These are phyloP conservation scores for Bilobella aurantiaca DNA, from an alignment of 1,140 invertebrate species.

Conservation along the genomic window DNA sequence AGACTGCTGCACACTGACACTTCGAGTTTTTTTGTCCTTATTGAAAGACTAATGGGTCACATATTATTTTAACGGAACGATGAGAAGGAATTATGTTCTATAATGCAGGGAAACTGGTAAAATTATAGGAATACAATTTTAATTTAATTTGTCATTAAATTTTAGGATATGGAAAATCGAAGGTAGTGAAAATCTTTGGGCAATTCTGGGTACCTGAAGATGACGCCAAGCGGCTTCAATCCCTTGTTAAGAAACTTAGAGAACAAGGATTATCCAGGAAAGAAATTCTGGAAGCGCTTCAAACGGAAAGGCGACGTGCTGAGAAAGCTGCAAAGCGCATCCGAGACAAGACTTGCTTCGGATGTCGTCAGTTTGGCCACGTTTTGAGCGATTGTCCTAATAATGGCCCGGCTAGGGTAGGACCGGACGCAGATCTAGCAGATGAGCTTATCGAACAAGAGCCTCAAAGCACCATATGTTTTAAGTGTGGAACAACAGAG, in stretches of 20 bases:
- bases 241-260: constrained; percentile 52
- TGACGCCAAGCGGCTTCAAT: constrained; percentile 54
- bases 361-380: constrained; percentile 67
- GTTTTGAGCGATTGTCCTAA: constrained; percentile 67
- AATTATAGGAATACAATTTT: too few species aligned
- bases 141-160: too few species aligned
- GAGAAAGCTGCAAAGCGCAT: constrained; percentile 56
- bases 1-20: too few species aligned
- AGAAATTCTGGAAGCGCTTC: constrained; percentile 54
- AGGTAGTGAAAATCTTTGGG: constrained; percentile 27
- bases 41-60: neutral
- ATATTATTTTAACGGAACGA: neutral
- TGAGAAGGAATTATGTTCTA: too few species aligned
- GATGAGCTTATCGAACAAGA: constrained; percentile 37
- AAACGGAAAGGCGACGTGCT: constrained; percentile 56
- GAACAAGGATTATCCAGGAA: constrained; percentile 57
- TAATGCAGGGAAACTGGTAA: too few species aligned
- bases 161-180: constrained; percentile 21
- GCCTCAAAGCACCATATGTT: constrained; percentile 52
- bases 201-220: constrained; percentile 39
- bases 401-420: constrained; percentile 35
- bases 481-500: constrained; percentile 74
- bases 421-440: constrained; percentile 37
- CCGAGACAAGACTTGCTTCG: constrained; percentile 61
- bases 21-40: neutral